Conservation (phyloP, 92 coral and sea anemone species). For the Siderastrea siderea region DNA sequence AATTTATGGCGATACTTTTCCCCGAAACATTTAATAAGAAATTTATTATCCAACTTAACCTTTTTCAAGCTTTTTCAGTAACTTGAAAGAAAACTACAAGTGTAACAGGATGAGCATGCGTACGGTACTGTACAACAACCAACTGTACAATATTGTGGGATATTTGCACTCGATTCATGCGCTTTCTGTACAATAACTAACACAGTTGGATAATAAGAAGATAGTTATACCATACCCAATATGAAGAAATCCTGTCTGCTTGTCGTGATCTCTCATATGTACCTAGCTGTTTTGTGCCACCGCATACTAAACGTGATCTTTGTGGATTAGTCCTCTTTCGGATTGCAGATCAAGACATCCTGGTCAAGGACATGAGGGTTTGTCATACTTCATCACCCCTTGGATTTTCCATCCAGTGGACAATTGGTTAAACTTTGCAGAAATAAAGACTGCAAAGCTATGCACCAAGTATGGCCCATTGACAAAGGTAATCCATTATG, state of each 20-base stretch:
- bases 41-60: too few species aligned
- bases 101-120: too few species aligned
- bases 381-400: background rate
- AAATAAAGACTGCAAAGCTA: slow-evolving; percentile 1
- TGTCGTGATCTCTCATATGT: too few species aligned
- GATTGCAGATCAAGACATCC: slow-evolving; percentile 3
- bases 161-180: too few species aligned
- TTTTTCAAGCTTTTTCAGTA: too few species aligned
- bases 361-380: background rate
- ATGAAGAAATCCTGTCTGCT: background rate
- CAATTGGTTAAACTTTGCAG: background rate
- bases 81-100: too few species aligned
- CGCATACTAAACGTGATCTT: background rate
- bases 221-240: background rate
- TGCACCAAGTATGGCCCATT: background rate
- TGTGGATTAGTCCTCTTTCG: background rate
- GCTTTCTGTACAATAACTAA: too few species aligned
- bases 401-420: background rate
- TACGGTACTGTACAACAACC: too few species aligned
- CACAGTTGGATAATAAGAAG: too few species aligned
- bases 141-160: too few species aligned
- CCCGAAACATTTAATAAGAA: too few species aligned
- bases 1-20: too few species aligned
- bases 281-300: background rate
- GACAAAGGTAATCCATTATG: background rate